A percentile compares a stretch with the other conserved stretches of the same genome.
Evolutionary conservation across 2,888 invertebrate species (phyloP).

Genomic region (Hesperia comma): DNA sequence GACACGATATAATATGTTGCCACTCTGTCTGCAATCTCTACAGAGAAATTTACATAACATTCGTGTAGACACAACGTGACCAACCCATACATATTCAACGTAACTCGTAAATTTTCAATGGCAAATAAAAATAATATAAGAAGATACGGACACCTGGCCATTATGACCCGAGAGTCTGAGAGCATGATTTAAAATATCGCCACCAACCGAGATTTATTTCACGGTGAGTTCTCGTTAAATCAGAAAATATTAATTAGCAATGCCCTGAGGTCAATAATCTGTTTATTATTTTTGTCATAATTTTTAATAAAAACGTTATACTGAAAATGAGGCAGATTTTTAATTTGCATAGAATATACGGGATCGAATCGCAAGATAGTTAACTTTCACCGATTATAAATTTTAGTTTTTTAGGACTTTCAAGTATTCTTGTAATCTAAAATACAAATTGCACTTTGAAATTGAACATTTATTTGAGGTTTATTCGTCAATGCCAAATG

Average conservation of each 20-base stretch:
- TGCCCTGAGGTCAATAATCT: slow-evolving; percentile 65
- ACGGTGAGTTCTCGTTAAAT: slow-evolving; percentile 60
- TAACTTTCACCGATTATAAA: neutral
- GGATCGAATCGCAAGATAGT: neutral
- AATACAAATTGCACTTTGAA: too few relatives aligned
- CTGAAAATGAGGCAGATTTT: slow-evolving; percentile 41
- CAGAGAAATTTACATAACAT: slow-evolving; percentile 65
- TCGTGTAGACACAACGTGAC: slow-evolving; percentile 63
- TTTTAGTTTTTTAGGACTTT: too few relatives aligned
- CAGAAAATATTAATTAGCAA: slow-evolving; percentile 69
- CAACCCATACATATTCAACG: slow-evolving; percentile 60
- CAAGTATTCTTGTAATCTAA: too few relatives aligned
- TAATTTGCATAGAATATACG: slow-evolving; percentile 1
- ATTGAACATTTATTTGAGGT: too few relatives aligned
- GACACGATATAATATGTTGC: slow-evolving; percentile 48
- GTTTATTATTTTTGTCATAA: slow-evolving; percentile 55
- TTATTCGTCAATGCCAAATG: too few relatives aligned
- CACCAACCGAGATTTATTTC: slow-evolving; percentile 66
- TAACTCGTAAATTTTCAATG: slow-evolving; percentile 67
- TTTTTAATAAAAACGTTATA: slow-evolving; percentile 38
- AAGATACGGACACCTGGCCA: slow-evolving; percentile 64
- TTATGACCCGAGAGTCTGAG: slow-evolving; percentile 53
- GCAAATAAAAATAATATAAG: slow-evolving; percentile 62
- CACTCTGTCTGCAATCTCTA: slow-evolving; percentile 72
- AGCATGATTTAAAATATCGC: slow-evolving; percentile 60